Conservation (phyloP, 2,888 invertebrate species). For the Meandrusa payeni region DNA sequence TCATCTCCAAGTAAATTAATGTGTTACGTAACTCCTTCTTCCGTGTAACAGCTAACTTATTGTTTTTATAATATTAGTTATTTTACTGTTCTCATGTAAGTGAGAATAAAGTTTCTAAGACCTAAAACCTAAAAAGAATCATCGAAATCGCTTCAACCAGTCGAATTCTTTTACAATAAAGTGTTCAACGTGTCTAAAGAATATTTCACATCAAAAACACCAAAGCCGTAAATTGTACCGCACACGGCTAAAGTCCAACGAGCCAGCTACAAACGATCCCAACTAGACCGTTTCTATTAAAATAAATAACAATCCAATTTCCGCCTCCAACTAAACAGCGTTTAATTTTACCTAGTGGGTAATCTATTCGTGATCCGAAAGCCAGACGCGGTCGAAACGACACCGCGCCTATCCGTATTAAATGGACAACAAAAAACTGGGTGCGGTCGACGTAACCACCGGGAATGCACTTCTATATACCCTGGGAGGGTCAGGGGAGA, state of each 20-base stretch:
- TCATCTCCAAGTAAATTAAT: no score
- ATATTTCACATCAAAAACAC: no score
- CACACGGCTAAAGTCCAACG: slow-evolving; percentile 13
- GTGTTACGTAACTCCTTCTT: no score
- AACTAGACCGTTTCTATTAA: slow-evolving; percentile 13
- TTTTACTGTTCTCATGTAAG: no score
- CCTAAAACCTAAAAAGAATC: no score
- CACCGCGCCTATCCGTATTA: slow-evolving; percentile 56
- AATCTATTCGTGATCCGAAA: slow-evolving; percentile 61
- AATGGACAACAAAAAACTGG: slow-evolving; percentile 21
- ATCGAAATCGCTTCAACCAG: no score
- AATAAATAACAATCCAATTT: slow-evolving; percentile 24
- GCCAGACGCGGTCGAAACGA: slow-evolving; percentile 13
- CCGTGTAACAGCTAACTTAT: no score
- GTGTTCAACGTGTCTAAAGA: no score
- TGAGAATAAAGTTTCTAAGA: no score
- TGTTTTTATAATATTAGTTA: no score
- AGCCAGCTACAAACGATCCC: slow-evolving; percentile 10
- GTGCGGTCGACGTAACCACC: slow-evolving; percentile 2
- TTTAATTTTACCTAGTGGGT: slow-evolving; percentile 56
- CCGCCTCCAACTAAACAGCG: slow-evolving; percentile 29
- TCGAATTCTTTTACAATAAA: no score
- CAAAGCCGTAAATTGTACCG: slow-evolving; percentile 5
- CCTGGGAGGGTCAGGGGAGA: neutral
- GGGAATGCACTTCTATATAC: neutral